Evolutionary conservation across 2,113 vertebrate species (phyloP).

Genomic region (Corynorhinus townsendii): DNA sequence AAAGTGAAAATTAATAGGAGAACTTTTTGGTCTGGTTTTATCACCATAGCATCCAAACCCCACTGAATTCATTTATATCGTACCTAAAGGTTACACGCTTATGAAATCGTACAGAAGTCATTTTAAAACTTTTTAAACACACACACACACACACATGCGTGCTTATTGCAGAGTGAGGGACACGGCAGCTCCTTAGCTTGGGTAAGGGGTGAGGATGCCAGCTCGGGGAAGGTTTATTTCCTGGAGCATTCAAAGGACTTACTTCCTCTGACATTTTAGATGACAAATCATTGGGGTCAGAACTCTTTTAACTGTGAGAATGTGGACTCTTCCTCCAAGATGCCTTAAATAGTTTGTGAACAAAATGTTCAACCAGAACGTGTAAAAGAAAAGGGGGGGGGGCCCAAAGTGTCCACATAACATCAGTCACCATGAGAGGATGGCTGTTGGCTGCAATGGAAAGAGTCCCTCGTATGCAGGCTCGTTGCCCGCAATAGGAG

Average conservation of each 20-base stretch:
- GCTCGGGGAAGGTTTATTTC: background rate
- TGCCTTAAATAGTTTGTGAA: background rate
- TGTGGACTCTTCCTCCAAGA: background rate
- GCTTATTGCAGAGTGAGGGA: too few relatives aligned
- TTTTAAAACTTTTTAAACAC: background rate
- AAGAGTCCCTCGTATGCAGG: fast-evolving
- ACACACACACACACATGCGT: too few relatives aligned
- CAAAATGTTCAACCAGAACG: background rate
- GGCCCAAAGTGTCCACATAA: background rate
- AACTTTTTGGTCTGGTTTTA: background rate
- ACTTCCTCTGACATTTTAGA: background rate
- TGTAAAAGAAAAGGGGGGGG: background rate
- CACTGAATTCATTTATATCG: background rate
- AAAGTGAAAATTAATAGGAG: background rate
- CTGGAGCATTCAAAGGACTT: too few relatives aligned
- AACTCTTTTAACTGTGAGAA: background rate
- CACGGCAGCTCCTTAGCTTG: too few relatives aligned
- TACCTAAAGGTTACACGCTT: background rate
- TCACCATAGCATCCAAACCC: background rate
- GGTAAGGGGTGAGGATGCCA: background rate
- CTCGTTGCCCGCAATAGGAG: too few relatives aligned
- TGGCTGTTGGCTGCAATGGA: too few relatives aligned
- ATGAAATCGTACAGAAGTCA: background rate
- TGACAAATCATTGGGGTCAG: background rate
- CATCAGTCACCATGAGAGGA: fast-evolving